These are phyloP conservation scores for Danio albolineatus DNA, from an alignment of 2,797 vertebrate genomes.

Conservation along the genomic window DNA sequence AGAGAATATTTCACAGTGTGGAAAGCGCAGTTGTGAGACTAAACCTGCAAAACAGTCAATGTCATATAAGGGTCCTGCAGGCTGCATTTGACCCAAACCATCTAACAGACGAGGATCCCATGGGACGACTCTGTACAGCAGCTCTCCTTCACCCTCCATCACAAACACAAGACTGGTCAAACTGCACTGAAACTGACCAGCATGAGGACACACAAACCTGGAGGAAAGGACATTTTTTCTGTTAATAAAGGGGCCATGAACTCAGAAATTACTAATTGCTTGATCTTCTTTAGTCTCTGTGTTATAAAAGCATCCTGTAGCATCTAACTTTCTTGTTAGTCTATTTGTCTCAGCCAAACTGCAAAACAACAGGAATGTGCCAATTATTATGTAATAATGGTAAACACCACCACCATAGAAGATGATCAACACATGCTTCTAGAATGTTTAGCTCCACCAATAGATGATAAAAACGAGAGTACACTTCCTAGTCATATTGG, in stretches of 20 bases:
- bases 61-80: conserved; percentile 57
- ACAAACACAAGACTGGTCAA: conserved; percentile 60
- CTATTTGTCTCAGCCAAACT: background rate
- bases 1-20: conserved; percentile 58
- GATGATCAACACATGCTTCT: no score
- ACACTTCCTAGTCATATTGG: no score
- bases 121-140: conserved; percentile 55
- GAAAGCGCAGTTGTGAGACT: conserved; percentile 52
- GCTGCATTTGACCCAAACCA: conserved; percentile 20
- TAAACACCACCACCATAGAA: no score
- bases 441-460: no score
- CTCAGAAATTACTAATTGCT: no score
- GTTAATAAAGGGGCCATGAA: background rate
- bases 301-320: no score
- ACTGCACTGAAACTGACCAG: conserved; percentile 60
- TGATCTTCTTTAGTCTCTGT: no score
- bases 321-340: no score
- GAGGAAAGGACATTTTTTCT: no score
- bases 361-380: no score
- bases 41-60: conserved; percentile 33
- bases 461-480: no score
- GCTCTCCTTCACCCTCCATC: conserved; percentile 41
- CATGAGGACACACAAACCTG: conserved; percentile 31
- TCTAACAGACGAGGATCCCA: conserved; percentile 60
- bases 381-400: no score